phyloP scores from a whole-genome alignment of 2,113 vertebrate species.

The Puffinus mauretanicus region DNA sequence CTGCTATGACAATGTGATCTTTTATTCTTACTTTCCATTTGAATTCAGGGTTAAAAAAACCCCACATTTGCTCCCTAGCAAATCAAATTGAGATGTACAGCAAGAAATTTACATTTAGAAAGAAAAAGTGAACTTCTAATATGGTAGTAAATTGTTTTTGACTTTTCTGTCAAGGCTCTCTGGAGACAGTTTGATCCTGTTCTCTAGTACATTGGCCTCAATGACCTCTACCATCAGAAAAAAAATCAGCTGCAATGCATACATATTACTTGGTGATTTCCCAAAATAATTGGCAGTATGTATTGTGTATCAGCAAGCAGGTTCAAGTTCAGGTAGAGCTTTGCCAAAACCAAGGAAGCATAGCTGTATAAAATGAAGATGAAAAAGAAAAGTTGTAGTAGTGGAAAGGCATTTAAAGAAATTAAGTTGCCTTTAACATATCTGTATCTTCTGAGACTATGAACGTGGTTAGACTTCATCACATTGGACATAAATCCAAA shows the following conservation, averaged over 20 bases:
- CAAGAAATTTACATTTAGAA: constrained; percentile 42
- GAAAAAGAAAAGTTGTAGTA: not conserved
- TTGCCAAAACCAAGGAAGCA: not conserved
- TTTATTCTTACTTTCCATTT: not conserved
- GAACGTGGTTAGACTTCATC: not conserved
- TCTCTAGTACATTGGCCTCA: not conserved
- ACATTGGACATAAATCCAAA: not conserved
- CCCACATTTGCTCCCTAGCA: not conserved
- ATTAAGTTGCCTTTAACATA: not conserved
- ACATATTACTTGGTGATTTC: not conserved
- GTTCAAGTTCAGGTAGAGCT: not conserved
- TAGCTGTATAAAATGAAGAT: not conserved
- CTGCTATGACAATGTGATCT: not conserved
- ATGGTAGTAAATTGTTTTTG: not conserved
- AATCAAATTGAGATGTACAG: not conserved
- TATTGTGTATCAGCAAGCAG: not conserved
- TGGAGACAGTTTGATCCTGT: not conserved
- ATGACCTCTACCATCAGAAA: not conserved
- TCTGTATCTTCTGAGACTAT: not conserved
- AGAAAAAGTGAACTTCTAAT: constrained; percentile 4
- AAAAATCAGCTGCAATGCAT: not conserved
- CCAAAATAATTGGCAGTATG: not conserved
- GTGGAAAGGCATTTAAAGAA: not conserved
- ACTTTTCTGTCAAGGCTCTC: not conserved
- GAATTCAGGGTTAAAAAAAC: not conserved